Evolutionary conservation across 2,113 vertebrate genomes (phyloP).

Genomic region (Globicephala melas): DNA sequence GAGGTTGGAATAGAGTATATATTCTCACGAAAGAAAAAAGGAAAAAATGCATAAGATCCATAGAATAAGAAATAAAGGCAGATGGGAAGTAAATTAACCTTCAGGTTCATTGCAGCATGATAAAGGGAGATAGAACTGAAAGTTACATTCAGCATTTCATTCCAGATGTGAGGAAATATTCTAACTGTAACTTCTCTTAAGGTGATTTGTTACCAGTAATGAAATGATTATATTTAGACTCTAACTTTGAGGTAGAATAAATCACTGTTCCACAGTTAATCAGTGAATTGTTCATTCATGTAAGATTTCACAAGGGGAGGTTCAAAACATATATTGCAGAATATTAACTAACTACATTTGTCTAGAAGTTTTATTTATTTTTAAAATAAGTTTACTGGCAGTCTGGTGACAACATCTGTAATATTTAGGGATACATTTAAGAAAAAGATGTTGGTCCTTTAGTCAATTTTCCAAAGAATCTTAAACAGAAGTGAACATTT

Average conservation of each 20-base stretch:
- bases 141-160: constrained; percentile 35
- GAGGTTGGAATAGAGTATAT: neutral
- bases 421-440: neutral
- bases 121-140: constrained; percentile 4
- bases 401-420: constrained; percentile 27
- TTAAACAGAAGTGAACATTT: neutral
- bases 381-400: constrained; percentile 40
- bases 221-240: constrained; percentile 63
- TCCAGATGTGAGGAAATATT: constrained; percentile 62
- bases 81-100: constrained; percentile 53
- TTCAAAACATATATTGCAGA: neutral
- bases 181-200: constrained; percentile 21
- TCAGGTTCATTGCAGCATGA: constrained; percentile 42
- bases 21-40: neutral
- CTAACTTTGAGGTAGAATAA: constrained; percentile 52
- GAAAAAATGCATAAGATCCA: neutral
- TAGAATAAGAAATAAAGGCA: constrained; percentile 43
- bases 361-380: constrained; percentile 40
- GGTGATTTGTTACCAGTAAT: constrained; percentile 58
- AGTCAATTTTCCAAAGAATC: neutral
- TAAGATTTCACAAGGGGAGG: constrained; percentile 29
- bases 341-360: constrained; percentile 30
- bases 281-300: constrained; percentile 55
- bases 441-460: neutral
- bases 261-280: constrained; percentile 55